These are phyloP conservation scores for Craseonycteris thonglongyai DNA, from an alignment of 2,113 vertebrate genomes.

Conservation along the genomic window DNA sequence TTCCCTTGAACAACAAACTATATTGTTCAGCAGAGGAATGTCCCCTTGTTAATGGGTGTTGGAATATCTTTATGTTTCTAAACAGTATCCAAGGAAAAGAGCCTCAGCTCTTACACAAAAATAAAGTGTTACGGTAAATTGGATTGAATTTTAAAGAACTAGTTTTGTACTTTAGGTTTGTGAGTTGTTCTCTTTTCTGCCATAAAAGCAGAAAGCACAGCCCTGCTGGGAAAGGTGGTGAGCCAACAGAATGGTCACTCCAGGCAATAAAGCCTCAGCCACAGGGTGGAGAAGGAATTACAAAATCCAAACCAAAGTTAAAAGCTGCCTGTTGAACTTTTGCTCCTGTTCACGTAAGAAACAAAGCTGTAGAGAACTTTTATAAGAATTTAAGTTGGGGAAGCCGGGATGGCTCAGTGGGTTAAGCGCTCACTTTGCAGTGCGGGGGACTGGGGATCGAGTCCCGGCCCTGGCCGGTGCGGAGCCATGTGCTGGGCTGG, in stretches of 20 bases:
- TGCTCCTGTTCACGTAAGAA: neutral
- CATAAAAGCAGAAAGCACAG: neutral
- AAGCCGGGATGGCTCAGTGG: no score
- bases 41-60: neutral
- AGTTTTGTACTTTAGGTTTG: neutral
- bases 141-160: neutral
- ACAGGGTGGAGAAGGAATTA: neutral
- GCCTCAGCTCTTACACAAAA: neutral
- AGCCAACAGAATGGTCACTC: neutral
- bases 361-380: neutral
- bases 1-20: neutral
- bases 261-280: neutral
- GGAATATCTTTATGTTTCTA: neutral
- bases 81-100: constrained; percentile 10
- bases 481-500: no score
- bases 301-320: neutral
- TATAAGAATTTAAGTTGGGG: no score
- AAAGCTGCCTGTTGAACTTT: neutral
- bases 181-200: neutral
- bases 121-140: neutral
- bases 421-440: no score
- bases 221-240: neutral
- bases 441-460: no score
- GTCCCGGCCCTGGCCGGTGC: no score
- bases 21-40: neutral